phyloP scores from a whole-genome alignment of 2,797 vertebrate species.

The Pogonophryne albipinna region DNA sequence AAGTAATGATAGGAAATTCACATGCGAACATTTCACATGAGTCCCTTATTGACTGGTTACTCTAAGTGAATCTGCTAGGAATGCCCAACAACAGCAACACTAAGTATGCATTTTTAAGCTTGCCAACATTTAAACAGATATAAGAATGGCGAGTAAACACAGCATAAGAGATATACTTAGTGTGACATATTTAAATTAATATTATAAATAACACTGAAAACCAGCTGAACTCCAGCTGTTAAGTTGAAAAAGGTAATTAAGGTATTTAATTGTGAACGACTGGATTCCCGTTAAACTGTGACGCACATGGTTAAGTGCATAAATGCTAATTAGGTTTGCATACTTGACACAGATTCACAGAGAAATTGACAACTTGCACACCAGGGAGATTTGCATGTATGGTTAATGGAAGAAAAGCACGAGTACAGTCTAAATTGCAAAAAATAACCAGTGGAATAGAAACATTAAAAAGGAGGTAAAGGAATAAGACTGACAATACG shows the following conservation, averaged over 20 bases:
- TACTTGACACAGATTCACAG: not conserved
- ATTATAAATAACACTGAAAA: not conserved
- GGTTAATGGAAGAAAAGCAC: not conserved
- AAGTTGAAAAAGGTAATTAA: not conserved
- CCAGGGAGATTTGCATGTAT: not conserved
- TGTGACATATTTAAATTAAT: not conserved
- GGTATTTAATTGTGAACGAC: not conserved
- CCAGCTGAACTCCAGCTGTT: not conserved
- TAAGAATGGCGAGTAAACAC: not conserved
- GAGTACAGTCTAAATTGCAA: not conserved
- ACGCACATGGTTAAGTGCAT: not conserved
- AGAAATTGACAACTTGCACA: not conserved
- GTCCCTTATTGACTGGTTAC: not conserved
- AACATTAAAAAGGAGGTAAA: not conserved
- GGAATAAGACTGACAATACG: not conserved
- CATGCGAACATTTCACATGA: not conserved
- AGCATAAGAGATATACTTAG: not conserved
- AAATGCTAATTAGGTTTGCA: not conserved
- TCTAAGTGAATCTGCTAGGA: not conserved
- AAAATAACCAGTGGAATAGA: not conserved
- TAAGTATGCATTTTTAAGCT: not conserved
- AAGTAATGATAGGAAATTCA: constrained; percentile 2
- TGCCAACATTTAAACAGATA: not conserved
- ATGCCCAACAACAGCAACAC: not conserved
- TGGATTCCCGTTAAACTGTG: not conserved